Base-by-base conservation (phyloP, 1,140 invertebrate species). In the Berghia stephanieae region DNA sequence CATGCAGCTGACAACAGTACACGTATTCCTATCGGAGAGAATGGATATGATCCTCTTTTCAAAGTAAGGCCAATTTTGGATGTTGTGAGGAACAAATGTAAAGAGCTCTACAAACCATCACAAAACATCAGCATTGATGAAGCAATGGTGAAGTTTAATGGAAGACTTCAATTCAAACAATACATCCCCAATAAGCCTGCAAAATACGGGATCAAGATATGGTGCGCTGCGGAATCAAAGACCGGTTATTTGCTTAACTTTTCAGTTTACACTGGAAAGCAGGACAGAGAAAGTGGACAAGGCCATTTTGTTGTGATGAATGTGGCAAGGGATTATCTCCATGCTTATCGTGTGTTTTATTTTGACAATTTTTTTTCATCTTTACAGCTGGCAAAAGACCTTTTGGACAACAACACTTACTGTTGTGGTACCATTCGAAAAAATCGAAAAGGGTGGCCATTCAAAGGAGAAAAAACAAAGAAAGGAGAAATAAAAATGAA, bases 131-230 rank as follows among this genome's bases (percentile, higher is more conserved):
- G 79, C 27, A 68, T 85, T 31, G 85, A 90, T 81, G 88, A 91
- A 81, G 86, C 86, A 83, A 90, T 91, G 84, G 88, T 90, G 78
- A 82, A 87, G 13, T 90, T 86, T 49, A 91, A 90, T 85, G 87
- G 88, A 6, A 77, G 79, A 67, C 83, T 88, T 79, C 80, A 81
- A 75, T 85, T 88, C 69, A 89, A 89, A 81, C 89, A 90, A 78
- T 90, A 91, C 79, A 73, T 85, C 60, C 84, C 81, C 38, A 80
- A 85, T 43, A 89, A 90, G 71, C 88, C 90, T 21, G 82, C 87
- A 75, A 91, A 90, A 78, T 88, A 87, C 84, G 89, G 88, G 21
- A 88, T 88, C 16, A 91, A 90, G 82, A 81, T 90, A 75, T 90
- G 80, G 77, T 74, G 73, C 49, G 10, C 76, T 0, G 79, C 78